Evolutionary conservation across 2,888 invertebrate genomes (phyloP).

Genomic region (Ceraclea dissimilis): DNA sequence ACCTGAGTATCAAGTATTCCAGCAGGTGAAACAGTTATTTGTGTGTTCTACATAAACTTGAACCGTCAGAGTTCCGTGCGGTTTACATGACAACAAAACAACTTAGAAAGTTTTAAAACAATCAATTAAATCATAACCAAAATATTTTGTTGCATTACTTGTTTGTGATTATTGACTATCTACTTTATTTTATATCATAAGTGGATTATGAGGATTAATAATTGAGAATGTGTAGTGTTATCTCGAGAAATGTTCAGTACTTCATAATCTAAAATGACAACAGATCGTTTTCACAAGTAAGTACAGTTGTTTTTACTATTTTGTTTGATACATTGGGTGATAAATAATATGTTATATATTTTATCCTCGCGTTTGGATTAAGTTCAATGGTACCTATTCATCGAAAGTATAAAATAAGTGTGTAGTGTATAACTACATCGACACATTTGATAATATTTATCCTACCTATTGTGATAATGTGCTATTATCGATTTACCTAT

Average conservation of each 20-base stretch:
- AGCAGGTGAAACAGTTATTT: conserved; percentile 22
- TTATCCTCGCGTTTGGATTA: too few relatives aligned
- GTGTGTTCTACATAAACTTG: conserved; percentile 13
- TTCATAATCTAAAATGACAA: conserved; percentile 42
- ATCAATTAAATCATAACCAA: not conserved
- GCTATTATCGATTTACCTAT: too few relatives aligned
- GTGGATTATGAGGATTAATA: too few relatives aligned
- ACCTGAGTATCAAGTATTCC: conserved; percentile 14
- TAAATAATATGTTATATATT: too few relatives aligned
- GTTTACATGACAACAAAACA: conserved; percentile 3
- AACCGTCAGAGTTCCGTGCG: not conserved
- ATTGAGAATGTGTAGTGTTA: not conserved
- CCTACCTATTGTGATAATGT: too few relatives aligned
- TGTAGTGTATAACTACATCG: too few relatives aligned
- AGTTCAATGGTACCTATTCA: too few relatives aligned
- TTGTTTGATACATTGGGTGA: too few relatives aligned
- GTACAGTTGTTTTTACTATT: conserved; percentile 29
- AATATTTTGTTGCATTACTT: not conserved
- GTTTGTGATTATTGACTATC: not conserved
- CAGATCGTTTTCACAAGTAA: conserved; percentile 58
- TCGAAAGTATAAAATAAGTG: too few relatives aligned
- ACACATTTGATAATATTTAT: too few relatives aligned
- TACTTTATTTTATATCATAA: too few relatives aligned
- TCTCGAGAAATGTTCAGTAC: not conserved
- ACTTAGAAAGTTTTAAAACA: conserved; percentile 1